Base-by-base conservation (phyloP, 2,113 vertebrate genomes). In the Heliornis fulica region DNA sequence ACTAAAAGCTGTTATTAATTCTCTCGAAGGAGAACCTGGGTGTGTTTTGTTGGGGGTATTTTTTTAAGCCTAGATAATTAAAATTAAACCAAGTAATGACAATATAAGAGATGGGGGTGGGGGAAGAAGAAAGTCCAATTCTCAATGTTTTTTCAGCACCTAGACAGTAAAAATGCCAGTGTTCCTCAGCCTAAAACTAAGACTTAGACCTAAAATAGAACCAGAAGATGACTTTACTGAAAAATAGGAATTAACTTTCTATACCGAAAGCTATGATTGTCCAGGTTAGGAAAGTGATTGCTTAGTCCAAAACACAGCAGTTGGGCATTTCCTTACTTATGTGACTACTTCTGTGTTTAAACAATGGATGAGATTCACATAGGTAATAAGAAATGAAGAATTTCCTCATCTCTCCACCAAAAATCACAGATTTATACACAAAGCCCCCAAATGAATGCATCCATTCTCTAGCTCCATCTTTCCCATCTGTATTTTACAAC, bases 1-100 rank as follows among this genome's bases (percentile, higher is more conserved):
- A 94, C 90, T 79, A 87, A 93, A 80, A 97, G 56, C 69, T 90
- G 69, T 94, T 96, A 96, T 96, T 97, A 97, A 97, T 97, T 90
- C 66, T 93, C 89, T 97, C 48, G 28, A 96, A 93, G 40, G 36
- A 96, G 61, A 95, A 92, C 45, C 20, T 89, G 45, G 23, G 56
- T 94, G 41, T 46, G 17, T 72, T 69, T 86, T 70, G 19, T 26
- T 56, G 16, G 15, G 19, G 15, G 13, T 38, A n/a, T 54, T 16
- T 72, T 87, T 70, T 84, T 66, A 46, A 95, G 95, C 38, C 34
- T 68, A 68, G 45, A 89, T 95, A 96, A 97, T 96, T 94, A 96
- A 93, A 89, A 97, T 90, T 97, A 97, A 97, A 84, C n/a, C 46
- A 88, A 94, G 48, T 83, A 96, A 96, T 84, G 38, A 82, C 41